Conservation (phyloP, 2,888 invertebrate genomes). For the Pterobdella sp. region DNA sequence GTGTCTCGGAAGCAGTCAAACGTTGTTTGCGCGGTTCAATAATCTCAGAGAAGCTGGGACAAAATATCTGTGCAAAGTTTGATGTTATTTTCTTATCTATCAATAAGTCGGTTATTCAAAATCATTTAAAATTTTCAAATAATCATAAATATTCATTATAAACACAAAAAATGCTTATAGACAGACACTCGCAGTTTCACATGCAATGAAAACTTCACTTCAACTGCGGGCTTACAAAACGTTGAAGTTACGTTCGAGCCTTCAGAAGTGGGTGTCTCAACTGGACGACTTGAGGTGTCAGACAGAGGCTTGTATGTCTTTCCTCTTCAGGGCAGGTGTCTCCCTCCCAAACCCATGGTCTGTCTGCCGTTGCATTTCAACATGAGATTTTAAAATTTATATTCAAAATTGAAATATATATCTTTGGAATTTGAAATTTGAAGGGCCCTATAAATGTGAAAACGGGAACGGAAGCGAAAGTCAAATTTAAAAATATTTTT, state of each 20-base stretch:
- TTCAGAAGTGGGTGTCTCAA: constrained; percentile 48
- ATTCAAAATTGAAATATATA: neutral
- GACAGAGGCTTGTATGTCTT: constrained; percentile 51
- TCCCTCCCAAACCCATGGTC: constrained; percentile 52
- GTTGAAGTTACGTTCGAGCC: constrained; percentile 51
- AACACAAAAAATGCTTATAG: constrained; percentile 32
- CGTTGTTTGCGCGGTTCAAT: constrained; percentile 48
- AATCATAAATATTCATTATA: neutral
- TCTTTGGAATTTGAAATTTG: neutral
- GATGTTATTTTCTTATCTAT: constrained; percentile 7
- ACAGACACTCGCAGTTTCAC: constrained; percentile 47
- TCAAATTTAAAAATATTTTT: constrained; percentile 55
- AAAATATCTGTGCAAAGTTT: constrained; percentile 51
- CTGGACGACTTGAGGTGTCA: constrained; percentile 44
- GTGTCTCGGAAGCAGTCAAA: constrained; percentile 46
- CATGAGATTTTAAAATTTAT: neutral
- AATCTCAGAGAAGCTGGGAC: constrained; percentile 52
- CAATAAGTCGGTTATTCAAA: too few species aligned
- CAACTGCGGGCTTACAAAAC: constrained; percentile 48
- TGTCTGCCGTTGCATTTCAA: neutral
- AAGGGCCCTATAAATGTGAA: constrained; percentile 54
- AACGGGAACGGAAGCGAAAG: constrained; percentile 47
- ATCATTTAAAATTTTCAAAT: constrained; percentile 14
- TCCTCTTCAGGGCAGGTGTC: constrained; percentile 53
- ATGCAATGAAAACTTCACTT: constrained; percentile 49